Percentiles rank a stretch among this genome's conserved stretches.
These are phyloP conservation scores for Campoplex capitator DNA, from an alignment of 2,888 invertebrate genomes.

Conservation along the genomic window DNA sequence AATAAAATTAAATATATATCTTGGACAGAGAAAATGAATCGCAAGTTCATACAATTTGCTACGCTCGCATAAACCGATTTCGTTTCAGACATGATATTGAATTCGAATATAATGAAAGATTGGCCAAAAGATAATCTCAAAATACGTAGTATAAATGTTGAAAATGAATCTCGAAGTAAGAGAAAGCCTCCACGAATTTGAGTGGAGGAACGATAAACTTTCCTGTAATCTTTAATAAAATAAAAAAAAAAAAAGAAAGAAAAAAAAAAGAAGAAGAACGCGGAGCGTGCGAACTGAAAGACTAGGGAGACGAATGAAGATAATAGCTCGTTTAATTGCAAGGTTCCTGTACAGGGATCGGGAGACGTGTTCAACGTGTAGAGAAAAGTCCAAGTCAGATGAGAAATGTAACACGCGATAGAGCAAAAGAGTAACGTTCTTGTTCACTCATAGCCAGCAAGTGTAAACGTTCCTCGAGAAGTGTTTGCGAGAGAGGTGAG, in stretches of 20 bases:
- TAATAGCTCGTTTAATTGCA: conserved; percentile 47
- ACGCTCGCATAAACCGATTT: too few species aligned
- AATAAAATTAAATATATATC: too few species aligned
- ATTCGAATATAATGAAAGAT: too few species aligned
- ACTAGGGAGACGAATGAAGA: conserved; percentile 9
- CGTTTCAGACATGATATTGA: too few species aligned
- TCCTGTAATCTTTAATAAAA: not conserved
- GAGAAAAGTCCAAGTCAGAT: too few species aligned
- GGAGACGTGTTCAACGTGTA: not conserved
- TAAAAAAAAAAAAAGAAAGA: not conserved
- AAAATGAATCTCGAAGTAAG: too few species aligned
- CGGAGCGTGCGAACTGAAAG: conserved; percentile 31
- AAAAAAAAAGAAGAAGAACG: not conserved
- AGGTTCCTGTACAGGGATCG: conserved; percentile 9
- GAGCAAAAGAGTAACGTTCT: too few species aligned
- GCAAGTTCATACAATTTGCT: too few species aligned
- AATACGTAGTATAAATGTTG: too few species aligned
- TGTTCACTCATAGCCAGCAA: not conserved
- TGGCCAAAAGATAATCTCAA: too few species aligned
- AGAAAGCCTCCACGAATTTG: not conserved
- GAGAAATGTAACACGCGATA: too few species aligned
- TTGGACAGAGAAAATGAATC: too few species aligned
- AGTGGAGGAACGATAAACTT: not conserved
- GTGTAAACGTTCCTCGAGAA: not conserved
- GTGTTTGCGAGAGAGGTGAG: not conserved